Evolutionary conservation across 2,113 vertebrate genomes (phyloP).

Genomic region (Phaethon lepturus): DNA sequence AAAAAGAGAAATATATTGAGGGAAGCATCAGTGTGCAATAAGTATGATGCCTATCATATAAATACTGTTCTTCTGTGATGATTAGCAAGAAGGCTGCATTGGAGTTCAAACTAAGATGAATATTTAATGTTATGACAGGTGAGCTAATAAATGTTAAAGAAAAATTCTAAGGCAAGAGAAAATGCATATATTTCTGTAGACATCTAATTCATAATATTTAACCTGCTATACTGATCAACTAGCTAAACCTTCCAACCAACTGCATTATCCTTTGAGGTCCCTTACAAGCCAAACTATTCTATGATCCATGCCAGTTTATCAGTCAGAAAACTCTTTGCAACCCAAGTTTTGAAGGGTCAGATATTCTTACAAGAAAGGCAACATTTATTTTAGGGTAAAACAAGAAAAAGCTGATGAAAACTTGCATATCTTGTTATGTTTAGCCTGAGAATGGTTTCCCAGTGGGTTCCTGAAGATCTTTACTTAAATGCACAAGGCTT

Average conservation of each 20-base stretch:
- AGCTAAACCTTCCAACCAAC: background rate
- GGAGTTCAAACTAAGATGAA: background rate
- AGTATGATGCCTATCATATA: background rate
- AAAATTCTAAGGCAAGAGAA: background rate
- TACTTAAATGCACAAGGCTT: background rate
- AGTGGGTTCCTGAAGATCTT: background rate
- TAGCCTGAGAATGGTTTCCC: background rate
- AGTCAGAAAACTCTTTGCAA: background rate
- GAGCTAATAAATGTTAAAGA: slow-evolving; percentile 6
- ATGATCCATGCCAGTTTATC: background rate
- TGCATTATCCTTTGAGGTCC: background rate
- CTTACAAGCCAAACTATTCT: background rate
- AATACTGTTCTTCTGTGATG: background rate
- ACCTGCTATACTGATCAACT: background rate
- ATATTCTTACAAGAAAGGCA: background rate
- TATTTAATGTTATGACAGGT: slow-evolving; percentile 43
- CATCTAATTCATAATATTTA: slow-evolving; percentile 23
- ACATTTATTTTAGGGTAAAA: background rate
- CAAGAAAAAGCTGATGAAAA: background rate
- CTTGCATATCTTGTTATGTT: background rate
- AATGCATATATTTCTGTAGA: background rate
- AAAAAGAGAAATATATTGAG: background rate
- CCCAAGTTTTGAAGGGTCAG: background rate
- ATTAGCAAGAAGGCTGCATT: background rate
- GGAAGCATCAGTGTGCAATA: background rate